Evolutionary conservation across 2,888 invertebrate species (phyloP).

Genomic region (Bembecia ichneumoniformis): DNA sequence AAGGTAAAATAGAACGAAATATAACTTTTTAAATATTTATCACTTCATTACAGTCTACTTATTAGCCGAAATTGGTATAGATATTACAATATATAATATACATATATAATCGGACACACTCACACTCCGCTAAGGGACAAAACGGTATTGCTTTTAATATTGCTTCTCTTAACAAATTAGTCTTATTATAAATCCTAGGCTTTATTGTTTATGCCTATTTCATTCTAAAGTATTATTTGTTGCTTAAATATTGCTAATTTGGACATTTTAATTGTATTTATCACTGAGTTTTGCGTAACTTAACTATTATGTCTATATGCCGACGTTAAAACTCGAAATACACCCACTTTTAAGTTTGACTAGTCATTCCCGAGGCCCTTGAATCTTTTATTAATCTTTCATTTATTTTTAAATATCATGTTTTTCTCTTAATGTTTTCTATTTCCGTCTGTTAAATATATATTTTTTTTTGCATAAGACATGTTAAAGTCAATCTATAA

Average conservation of each 20-base stretch:
- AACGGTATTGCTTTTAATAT: conserved; percentile 43
- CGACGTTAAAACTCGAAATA: too few relatives aligned
- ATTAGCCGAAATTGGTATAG: conserved; percentile 33
- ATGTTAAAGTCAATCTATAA: too few relatives aligned
- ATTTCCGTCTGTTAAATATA: too few relatives aligned
- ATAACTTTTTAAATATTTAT: conserved; percentile 17
- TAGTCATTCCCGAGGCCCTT: too few relatives aligned
- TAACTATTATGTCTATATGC: not conserved
- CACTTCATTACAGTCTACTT: conserved; percentile 54
- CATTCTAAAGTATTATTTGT: conserved; percentile 17
- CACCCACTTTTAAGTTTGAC: too few relatives aligned
- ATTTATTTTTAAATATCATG: too few relatives aligned
- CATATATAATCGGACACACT: not conserved
- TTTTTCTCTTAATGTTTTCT: too few relatives aligned
- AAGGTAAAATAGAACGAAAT: not conserved
- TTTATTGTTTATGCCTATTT: conserved; percentile 12
- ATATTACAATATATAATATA: conserved; percentile 4
- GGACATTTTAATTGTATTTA: conserved; percentile 40
- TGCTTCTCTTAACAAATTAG: conserved; percentile 29
- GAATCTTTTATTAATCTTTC: too few relatives aligned
- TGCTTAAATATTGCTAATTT: conserved; percentile 47
- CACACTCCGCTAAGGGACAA: conserved; percentile 7
- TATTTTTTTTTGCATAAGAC: too few relatives aligned
- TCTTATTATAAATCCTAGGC: conserved; percentile 20
- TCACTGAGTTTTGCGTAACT: conserved; percentile 27